Evolutionary conservation across 92 coral and sea anemone genomes (phyloP).

Genomic region (Porites rus): DNA sequence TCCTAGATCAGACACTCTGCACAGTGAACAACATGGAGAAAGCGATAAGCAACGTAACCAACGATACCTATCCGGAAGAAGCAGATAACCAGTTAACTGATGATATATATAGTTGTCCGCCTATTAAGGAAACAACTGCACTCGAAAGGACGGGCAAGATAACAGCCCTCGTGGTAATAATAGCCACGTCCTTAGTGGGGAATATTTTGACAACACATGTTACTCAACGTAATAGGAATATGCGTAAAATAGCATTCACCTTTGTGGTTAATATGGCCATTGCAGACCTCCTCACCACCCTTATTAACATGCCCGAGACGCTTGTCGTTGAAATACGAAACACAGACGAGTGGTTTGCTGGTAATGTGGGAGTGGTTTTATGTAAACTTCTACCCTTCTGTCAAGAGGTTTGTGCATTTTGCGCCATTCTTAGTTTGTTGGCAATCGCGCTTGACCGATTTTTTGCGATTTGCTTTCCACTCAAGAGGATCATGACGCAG

Average conservation of each 20-base stretch:
- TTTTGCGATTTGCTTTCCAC: constrained; percentile 75
- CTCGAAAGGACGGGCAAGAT: constrained; percentile 47
- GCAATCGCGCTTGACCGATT: constrained; percentile 79
- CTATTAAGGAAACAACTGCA: background rate
- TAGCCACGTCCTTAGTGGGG: constrained; percentile 47
- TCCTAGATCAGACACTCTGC: background rate
- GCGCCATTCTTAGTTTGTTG: constrained; percentile 75
- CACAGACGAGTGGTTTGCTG: constrained; percentile 39
- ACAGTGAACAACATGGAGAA: constrained; percentile 11
- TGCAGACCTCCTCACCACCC: constrained; percentile 62
- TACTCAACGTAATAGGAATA: constrained; percentile 47
- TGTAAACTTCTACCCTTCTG: constrained; percentile 62
- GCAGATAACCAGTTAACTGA: background rate
- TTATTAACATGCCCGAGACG: constrained; percentile 70
- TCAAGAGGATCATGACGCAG: constrained; percentile 65
- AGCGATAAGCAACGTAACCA: constrained; percentile 14
- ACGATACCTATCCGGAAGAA: constrained; percentile 12
- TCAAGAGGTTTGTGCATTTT: constrained; percentile 72
- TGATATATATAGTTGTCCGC: constrained; percentile 17
- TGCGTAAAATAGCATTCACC: constrained; percentile 55
- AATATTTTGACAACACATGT: constrained; percentile 60
- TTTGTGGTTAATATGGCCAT: constrained; percentile 77
- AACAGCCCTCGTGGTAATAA: constrained; percentile 40
- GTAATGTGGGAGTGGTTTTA: constrained; percentile 33
- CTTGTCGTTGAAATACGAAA: constrained; percentile 53